Conservation (phyloP, 2,888 invertebrate genomes). For the Drosophila gaucha region DNA sequence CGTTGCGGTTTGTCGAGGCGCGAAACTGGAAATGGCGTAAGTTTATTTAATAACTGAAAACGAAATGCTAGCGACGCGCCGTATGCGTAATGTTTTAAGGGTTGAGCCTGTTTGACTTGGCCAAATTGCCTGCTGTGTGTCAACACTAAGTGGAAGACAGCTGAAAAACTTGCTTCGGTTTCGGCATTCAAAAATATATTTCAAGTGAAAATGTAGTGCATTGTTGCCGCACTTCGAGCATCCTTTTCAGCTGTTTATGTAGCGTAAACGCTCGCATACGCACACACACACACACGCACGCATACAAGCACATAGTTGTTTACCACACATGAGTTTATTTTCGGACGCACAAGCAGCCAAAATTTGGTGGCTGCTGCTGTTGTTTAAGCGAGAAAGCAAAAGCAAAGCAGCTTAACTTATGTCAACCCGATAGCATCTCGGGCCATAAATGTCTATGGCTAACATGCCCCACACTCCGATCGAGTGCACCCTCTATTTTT, state of each 20-base stretch:
- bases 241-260: constrained; percentile 59
- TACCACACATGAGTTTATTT: constrained; percentile 39
- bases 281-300: constrained; percentile 5
- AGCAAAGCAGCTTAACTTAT: constrained; percentile 78
- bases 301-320: background rate
- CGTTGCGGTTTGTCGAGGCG: constrained; percentile 54
- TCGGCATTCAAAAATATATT: constrained; percentile 60
- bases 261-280: constrained; percentile 17
- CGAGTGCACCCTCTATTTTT: background rate
- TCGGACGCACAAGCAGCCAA: constrained; percentile 29
- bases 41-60: constrained; percentile 76
- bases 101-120: constrained; percentile 77
- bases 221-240: constrained; percentile 60
- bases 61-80: constrained; percentile 34
- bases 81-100: constrained; percentile 66
- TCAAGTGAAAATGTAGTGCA: constrained; percentile 59
- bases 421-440: constrained; percentile 77
- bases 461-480: constrained; percentile 13
- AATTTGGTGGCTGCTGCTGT: constrained; percentile 44
- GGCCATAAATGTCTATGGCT: constrained; percentile 72
- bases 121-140: constrained; percentile 83
- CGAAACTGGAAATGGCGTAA: constrained; percentile 70
- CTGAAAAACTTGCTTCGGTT: constrained; percentile 62
- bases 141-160: constrained; percentile 81
- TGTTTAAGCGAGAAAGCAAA: constrained; percentile 61